These are phyloP conservation scores for Taphrorychus bicolor DNA, from an alignment of 2,888 invertebrate genomes.

Conservation along the genomic window DNA sequence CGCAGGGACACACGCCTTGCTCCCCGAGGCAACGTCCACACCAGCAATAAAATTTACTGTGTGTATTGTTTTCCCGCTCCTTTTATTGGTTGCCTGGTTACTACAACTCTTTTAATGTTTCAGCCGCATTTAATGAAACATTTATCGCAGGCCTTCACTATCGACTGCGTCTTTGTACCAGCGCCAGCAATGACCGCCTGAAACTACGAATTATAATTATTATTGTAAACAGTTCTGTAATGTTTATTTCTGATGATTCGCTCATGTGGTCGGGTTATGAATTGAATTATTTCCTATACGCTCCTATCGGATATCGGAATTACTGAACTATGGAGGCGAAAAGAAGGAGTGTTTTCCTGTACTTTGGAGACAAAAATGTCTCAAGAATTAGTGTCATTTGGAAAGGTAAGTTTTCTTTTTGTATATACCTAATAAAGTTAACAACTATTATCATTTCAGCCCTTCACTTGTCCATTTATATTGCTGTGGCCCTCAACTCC, in stretches of 20 bases:
- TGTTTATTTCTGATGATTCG: conserved; percentile 50
- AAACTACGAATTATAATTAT: not conserved
- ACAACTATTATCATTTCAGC: conserved; percentile 42
- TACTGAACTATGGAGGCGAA: not conserved
- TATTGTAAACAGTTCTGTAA: conserved; percentile 44
- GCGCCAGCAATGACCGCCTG: not conserved
- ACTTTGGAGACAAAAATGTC: conserved; percentile 45
- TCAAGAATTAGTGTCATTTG: conserved; percentile 46
- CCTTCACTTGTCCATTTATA: conserved; percentile 43
- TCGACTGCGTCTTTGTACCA: not conserved
- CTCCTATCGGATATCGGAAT: conserved; percentile 8
- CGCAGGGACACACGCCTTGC: conserved; percentile 4
- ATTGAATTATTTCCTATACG: conserved; percentile 9
- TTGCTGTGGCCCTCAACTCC: conserved; percentile 41
- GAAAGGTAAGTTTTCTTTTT: conserved; percentile 48
- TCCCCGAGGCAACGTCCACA: conserved; percentile 16
- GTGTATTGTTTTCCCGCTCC: conserved; percentile 23
- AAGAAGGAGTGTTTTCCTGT: conserved; percentile 12
- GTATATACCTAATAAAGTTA: not conserved
- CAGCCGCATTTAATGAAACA: conserved; percentile 3
- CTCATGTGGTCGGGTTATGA: conserved; percentile 35
- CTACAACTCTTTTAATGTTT: conserved; percentile 21
- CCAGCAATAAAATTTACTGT: conserved; percentile 18
- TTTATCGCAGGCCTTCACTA: not conserved
- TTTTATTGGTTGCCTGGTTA: conserved; percentile 25